Conservation (phyloP, 2,888 invertebrate genomes). For the Trichogramma dendrolimi region DNA sequence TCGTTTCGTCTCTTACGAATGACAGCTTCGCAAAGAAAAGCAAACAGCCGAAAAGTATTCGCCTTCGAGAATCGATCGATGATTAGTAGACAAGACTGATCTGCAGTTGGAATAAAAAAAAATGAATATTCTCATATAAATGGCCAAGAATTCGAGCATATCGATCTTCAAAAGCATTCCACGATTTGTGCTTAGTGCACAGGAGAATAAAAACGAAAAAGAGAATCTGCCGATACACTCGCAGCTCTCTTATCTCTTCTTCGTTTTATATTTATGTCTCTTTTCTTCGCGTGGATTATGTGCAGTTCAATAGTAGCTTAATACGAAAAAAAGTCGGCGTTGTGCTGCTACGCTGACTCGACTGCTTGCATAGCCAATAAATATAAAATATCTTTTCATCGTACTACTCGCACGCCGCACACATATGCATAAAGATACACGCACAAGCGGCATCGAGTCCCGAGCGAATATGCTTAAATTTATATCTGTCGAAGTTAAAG, state of each 20-base stretch:
- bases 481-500: too few species aligned
- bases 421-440: too few species aligned
- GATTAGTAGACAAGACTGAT: constrained; percentile 13
- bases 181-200: too few species aligned
- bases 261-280: not conserved
- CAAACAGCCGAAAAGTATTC: constrained; percentile 30
- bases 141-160: constrained; percentile 38
- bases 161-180: constrained; percentile 25
- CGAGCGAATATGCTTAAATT: too few species aligned
- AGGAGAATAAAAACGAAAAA: too few species aligned
- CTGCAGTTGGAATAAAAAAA: not conserved
- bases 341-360: too few species aligned
- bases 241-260: constrained; percentile 7
- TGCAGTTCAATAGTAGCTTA: too few species aligned
- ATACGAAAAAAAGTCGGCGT: too few species aligned
- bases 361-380: constrained; percentile 3
- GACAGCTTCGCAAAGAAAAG: too few species aligned
- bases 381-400: constrained; percentile 20
- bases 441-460: too few species aligned
- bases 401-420: not conserved
- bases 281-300: too few species aligned
- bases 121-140: constrained; percentile 28
- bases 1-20: too few species aligned
- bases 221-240: constrained; percentile 14
- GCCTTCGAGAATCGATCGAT: constrained; percentile 27